A percentile compares a stretch with the other conserved stretches of the same genome.
These are phyloP conservation scores for Octopus bimaculoides DNA, from an alignment of 1,140 invertebrate species.

Conservation along the genomic window DNA sequence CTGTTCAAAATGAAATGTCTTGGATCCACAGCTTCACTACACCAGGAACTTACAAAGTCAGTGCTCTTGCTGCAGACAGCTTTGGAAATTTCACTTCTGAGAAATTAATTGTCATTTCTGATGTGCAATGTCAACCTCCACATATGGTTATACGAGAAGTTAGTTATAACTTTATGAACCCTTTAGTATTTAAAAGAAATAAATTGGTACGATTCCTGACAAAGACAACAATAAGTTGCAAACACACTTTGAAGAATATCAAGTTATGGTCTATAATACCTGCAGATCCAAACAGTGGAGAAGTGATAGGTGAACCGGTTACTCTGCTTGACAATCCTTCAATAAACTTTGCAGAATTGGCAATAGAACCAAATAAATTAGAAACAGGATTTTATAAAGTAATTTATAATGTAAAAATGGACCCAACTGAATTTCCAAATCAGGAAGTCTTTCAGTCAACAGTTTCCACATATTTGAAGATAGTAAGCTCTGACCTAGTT, in stretches of 20 bases:
- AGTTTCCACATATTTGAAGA: conserved; percentile 36
- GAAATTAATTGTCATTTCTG: conserved; percentile 36
- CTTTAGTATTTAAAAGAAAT: conserved; percentile 29
- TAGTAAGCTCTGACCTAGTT: conserved; percentile 39
- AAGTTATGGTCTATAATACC: conserved; percentile 38
- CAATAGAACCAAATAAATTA: conserved; percentile 35
- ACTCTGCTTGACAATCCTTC: conserved; percentile 25
- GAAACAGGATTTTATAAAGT: conserved; percentile 44
- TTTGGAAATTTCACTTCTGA: conserved; percentile 31
- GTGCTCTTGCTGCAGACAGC: conserved; percentile 41
- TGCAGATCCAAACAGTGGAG: conserved; percentile 29
- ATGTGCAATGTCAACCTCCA: conserved; percentile 49
- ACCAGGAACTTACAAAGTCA: conserved; percentile 41
- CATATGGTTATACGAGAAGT: conserved; percentile 43
- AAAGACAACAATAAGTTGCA: conserved; percentile 41
- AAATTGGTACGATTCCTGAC: conserved; percentile 34
- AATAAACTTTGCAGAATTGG: conserved; percentile 35
- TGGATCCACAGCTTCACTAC: conserved; percentile 37
- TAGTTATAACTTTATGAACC: conserved; percentile 29
- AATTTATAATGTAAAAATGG: conserved; percentile 41
- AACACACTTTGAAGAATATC: conserved; percentile 32
- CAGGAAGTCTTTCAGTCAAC: background rate
- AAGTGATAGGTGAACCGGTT: conserved; percentile 14
- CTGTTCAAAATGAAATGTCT: background rate
- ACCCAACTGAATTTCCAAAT: background rate